A percentile compares a stretch with the other conserved stretches of the same genome.
Conservation (phyloP, 1,140 invertebrate genomes). For the Arion vulgaris region DNA sequence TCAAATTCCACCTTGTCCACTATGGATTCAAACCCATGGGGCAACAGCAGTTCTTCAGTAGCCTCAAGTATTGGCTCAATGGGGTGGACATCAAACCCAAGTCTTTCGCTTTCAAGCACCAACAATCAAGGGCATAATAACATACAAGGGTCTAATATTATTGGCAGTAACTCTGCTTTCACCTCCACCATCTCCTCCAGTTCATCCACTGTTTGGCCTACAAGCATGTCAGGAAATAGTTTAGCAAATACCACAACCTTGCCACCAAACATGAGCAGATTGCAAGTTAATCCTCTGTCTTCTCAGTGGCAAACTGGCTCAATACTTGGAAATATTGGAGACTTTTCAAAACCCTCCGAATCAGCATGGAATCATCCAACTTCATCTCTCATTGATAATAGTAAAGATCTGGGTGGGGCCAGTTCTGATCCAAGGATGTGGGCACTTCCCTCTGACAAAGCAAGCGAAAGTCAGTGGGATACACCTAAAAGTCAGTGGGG, state of each 20-base stretch:
- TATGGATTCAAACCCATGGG: slow-evolving; percentile 73
- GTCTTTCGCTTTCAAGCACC: slow-evolving; percentile 63
- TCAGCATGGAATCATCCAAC: slow-evolving; percentile 42
- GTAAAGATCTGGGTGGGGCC: slow-evolving; percentile 57
- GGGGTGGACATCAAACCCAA: slow-evolving; percentile 49
- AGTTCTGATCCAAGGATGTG: slow-evolving; percentile 46
- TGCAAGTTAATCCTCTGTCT: slow-evolving; percentile 42
- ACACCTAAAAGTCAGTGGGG: slow-evolving; percentile 51
- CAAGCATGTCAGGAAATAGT: slow-evolving; percentile 22
- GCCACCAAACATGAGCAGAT: slow-evolving; percentile 35
- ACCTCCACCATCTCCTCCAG: slow-evolving; percentile 36
- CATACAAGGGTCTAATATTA: slow-evolving; percentile 48
- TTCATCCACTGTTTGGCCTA: slow-evolving; percentile 31
- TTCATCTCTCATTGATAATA: slow-evolving; percentile 25
- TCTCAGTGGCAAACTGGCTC: slow-evolving; percentile 53
- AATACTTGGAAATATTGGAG: slow-evolving; percentile 46
- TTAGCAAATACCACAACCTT: slow-evolving; percentile 3
- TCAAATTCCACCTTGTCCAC: slow-evolving; percentile 73
- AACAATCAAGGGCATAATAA: slow-evolving; percentile 62
- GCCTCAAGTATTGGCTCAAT: slow-evolving; percentile 56
- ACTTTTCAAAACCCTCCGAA: slow-evolving; percentile 41
- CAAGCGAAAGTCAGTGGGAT: slow-evolving; percentile 43
- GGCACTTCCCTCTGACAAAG: slow-evolving; percentile 44
- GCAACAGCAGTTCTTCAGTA: slow-evolving; percentile 54
- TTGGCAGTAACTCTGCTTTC: slow-evolving; percentile 38